Conservation (phyloP, 2,797 vertebrate genomes). For the Sitta carolinensis region DNA sequence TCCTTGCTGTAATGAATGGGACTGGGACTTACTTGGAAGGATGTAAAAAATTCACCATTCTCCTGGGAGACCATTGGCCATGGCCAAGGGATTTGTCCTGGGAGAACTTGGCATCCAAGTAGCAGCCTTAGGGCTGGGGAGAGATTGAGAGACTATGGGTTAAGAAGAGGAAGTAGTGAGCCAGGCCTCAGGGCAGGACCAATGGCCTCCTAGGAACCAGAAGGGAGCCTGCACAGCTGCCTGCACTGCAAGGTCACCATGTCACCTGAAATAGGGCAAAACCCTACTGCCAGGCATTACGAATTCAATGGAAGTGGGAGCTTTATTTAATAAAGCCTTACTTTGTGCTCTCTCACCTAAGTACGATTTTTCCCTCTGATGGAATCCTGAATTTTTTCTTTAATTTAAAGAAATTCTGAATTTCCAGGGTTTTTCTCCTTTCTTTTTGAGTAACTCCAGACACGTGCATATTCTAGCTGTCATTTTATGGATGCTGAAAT, state of each 20-base stretch:
- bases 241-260: fast-evolving
- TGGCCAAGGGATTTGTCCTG: background rate
- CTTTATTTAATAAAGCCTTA: background rate
- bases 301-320: background rate
- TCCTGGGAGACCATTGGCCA: background rate
- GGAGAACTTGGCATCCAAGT: background rate
- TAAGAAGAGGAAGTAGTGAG: background rate
- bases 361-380: background rate
- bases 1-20: background rate
- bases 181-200: background rate
- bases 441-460: background rate
- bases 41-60: background rate
- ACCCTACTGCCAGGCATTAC: background rate
- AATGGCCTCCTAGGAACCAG: background rate
- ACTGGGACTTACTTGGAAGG: background rate
- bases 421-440: fast-evolving
- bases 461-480: background rate
- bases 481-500: background rate
- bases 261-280: background rate
- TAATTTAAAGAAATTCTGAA: background rate
- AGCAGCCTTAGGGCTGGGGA: background rate
- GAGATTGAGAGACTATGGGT: background rate
- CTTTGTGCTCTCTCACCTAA: background rate
- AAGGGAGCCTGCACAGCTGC: background rate
- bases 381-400: background rate